A percentile compares a stretch with the other conserved stretches of the same genome.
Conservation (phyloP, 2,113 vertebrate genomes). For the Melospiza georgiana region DNA sequence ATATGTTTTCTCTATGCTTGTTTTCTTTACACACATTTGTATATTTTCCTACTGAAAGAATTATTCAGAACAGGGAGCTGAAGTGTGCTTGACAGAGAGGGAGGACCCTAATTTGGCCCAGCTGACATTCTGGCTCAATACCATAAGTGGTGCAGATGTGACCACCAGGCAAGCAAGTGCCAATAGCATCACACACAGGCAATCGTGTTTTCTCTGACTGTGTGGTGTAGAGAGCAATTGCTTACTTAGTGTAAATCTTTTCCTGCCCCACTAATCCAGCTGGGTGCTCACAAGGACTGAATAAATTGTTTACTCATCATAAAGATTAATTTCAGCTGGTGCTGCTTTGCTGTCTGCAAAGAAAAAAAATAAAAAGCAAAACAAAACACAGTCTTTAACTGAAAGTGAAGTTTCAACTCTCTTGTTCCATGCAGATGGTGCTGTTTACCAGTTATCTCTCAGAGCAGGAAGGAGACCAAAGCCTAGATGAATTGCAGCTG, state of each 20-base stretch:
- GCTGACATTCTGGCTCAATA: neutral
- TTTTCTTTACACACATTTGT: neutral
- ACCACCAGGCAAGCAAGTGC: neutral
- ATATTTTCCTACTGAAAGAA: neutral
- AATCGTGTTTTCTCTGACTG: neutral
- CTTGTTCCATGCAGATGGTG: slow-evolving; percentile 41
- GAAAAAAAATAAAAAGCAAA: neutral
- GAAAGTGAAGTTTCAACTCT: neutral
- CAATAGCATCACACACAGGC: neutral
- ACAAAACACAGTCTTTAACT: neutral
- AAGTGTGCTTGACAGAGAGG: neutral
- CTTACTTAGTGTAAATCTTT: neutral
- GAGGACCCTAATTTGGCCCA: neutral
- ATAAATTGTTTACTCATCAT: slow-evolving; percentile 36
- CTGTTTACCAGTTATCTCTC: slow-evolving; percentile 42
- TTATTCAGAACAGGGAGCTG: neutral
- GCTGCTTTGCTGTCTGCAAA: neutral
- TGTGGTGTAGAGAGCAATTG: neutral
- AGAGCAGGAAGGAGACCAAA: slow-evolving; percentile 22
- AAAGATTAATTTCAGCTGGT: slow-evolving; percentile 51
- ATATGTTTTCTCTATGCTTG: neutral
- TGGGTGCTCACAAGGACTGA: slow-evolving; percentile 11
- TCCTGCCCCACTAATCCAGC: slow-evolving; percentile 3
- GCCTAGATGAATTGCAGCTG: slow-evolving; percentile 16
- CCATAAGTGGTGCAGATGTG: neutral